phyloP scores from a whole-genome alignment of 2,113 vertebrate species.

The Phocoena sinus region DNA sequence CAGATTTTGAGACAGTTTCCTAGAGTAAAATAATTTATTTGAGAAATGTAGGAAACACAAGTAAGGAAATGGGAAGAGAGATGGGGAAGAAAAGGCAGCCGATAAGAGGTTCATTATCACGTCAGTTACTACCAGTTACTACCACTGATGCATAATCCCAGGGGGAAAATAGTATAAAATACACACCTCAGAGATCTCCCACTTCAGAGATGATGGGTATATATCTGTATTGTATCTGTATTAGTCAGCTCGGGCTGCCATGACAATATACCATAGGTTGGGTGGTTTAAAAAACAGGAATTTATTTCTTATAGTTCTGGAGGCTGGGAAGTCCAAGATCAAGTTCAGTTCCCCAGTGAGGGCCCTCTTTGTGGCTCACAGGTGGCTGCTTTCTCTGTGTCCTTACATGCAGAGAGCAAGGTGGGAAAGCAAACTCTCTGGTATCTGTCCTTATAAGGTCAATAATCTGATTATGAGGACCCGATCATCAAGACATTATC shows the following conservation, averaged over 20 bases:
- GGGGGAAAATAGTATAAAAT: background rate
- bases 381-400: background rate
- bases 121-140: background rate
- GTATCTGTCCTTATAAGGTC: background rate
- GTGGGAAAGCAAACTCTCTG: background rate
- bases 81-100: background rate
- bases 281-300: background rate
- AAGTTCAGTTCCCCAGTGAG: background rate
- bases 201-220: background rate
- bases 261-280: background rate
- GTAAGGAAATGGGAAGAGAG: background rate
- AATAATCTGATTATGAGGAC: background rate
- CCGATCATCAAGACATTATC: background rate
- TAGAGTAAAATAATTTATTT: conserved; percentile 21
- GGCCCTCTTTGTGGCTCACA: background rate
- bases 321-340: background rate
- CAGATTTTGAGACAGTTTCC: background rate
- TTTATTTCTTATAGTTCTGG: background rate
- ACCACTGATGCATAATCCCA: background rate
- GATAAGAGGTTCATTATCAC: background rate
- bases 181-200: background rate
- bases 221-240: background rate
- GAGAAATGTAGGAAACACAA: background rate
- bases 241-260: background rate
- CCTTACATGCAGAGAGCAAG: background rate